Evolutionary conservation across 2,797 vertebrate genomes (phyloP), one percentile per base, ranked within the genome.

Genomic region (Loriculus beryllinus): DNA sequence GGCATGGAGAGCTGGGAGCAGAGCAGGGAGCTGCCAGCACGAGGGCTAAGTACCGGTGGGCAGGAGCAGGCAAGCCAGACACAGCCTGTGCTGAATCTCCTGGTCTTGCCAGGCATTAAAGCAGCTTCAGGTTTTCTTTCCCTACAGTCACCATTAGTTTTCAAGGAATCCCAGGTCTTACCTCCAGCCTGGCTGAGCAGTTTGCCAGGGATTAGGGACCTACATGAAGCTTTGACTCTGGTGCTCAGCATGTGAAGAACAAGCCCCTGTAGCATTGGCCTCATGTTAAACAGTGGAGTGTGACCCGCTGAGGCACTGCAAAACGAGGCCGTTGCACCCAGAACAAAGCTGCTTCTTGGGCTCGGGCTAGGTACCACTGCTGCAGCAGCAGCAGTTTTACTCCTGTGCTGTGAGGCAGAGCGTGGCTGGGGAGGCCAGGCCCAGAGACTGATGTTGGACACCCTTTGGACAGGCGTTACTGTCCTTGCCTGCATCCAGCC

Each of bases 21-120:
- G 42, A 52, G 42, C 35, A 45, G 45, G 40, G 57, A 22, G 12
- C 49, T 85, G 48, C 28, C 3, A 5, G 52, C 33, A 33, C 1
- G 2, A 57, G 49, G 35, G 17, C 19, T 2, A 1, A 15, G 3
- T 52, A 59, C 25, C 3, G 1, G 49, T 3, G 1, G 13, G 51
- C 29, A 28, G 62, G 19, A 26, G 48, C 63, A 7, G 33, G 42
- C 42, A 47, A 67, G 64, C 19, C 35, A 65, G 43, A 65, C 51
- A 48, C 14, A 21, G n/a, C n/a, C 25, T 35, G 0, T 4, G 6
- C 45, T 57, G 49, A 86, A 57, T 35, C 81, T 86, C 33, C 11
- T 60, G 49, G 16, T 52, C n/a, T 57, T 76, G 45, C n/a, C 14
- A 37, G 33, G 47, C 1, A 3, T 71, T 60, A 26, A 81, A 86